A percentile compares a stretch with the other conserved stretches of the same genome.
These are phyloP conservation scores for Hesperia comma DNA, from an alignment of 2,888 invertebrate species.

Conservation along the genomic window DNA sequence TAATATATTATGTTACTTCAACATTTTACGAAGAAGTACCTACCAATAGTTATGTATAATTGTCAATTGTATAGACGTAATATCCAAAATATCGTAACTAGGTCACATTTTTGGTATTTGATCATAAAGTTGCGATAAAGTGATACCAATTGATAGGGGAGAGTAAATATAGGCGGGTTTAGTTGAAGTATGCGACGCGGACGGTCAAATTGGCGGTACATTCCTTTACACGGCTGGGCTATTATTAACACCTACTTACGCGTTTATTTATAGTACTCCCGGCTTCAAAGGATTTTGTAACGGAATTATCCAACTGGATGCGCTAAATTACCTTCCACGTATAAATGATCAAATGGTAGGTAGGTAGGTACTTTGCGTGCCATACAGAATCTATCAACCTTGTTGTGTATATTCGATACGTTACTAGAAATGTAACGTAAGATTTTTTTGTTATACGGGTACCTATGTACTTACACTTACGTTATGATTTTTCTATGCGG, in stretches of 20 bases:
- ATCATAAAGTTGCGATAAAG: not conserved
- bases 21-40: too few species aligned
- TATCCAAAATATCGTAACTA: not conserved
- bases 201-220: not conserved
- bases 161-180: constrained; percentile 2
- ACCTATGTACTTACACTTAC: too few species aligned
- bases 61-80: too few species aligned
- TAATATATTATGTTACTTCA: too few species aligned
- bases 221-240: constrained; percentile 5
- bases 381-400: too few species aligned
- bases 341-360: too few species aligned
- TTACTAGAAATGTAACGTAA: too few species aligned
- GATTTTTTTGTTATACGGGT: too few species aligned
- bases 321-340: not conserved
- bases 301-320: not conserved
- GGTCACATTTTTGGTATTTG: not conserved
- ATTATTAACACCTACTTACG: constrained; percentile 5
- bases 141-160: constrained; percentile 8
- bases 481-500: too few species aligned
- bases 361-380: too few species aligned
- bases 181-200: not conserved
- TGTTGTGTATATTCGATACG: too few species aligned
- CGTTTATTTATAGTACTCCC: constrained; percentile 6
- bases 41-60: too few species aligned
- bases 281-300: constrained; percentile 8